Base-by-base conservation (phyloP, 2,888 invertebrate species). In the Meliscaeva auricollis region DNA sequence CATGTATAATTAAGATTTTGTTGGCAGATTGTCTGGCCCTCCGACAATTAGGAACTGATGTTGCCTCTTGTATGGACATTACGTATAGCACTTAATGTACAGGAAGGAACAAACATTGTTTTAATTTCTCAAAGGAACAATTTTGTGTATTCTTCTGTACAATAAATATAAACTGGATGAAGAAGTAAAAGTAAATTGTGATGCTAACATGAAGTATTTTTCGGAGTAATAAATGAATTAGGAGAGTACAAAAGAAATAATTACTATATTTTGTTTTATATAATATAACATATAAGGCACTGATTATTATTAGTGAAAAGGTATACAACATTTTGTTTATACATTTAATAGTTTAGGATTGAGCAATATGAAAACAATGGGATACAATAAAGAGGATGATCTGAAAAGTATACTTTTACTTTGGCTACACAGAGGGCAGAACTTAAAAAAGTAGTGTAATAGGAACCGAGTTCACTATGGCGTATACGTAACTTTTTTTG, bases 1-100 rank as follows among this genome's bases (percentile, higher is more conserved):
- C 15, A 70, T 56, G 64, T 20, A 32, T 72, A 78, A 78, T 78
- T 48, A 56, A 72, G 62, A 38, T 46, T 50, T n/a, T n/a, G n/a
- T n/a, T 44, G 20, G 9, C 46, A 44, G 48, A 69, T 70, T 56
- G 70, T n/a, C 48, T n/a, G 32, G 32, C 15, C 13, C 38, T 58
- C 7, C 7, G 46, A 60, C 44, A 68, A 68, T 75, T 68, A 11
- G 44, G 48, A 20, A 30, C 13, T 13, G 17, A 78, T 78, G 78
- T 48, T 72, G 56, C 20, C 38, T 66, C 30, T 50, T 50, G 30
- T 22, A 3, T 7, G 50, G 35, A 70, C 32, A 76, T 60, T 56
- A 50, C 32, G 56, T 30, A 54, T 3, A 50, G 62, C 52, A 70
- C 35, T 22, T 35, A 46, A n/a, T n/a, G n/a, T n/a, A n/a, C n/a